These are phyloP conservation scores for Butorides virescens DNA, from an alignment of 2,113 vertebrate genomes.

Conservation along the genomic window DNA sequence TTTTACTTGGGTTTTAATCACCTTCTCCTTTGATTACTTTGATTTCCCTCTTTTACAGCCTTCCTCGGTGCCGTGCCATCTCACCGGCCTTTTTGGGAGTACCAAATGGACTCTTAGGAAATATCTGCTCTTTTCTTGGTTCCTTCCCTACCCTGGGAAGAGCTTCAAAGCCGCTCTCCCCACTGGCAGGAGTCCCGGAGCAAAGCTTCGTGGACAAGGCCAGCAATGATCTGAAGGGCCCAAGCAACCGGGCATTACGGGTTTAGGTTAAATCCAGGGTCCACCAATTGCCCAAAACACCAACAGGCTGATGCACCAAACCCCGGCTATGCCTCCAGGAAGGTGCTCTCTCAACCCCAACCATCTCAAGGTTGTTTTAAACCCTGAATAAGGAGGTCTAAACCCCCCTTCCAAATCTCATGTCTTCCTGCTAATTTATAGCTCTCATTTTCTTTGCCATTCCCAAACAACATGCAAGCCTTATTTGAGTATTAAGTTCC, in stretches of 20 bases:
- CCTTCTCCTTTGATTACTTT: neutral
- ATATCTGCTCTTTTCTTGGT: conserved; percentile 12
- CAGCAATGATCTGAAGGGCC: neutral
- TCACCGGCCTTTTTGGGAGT: neutral
- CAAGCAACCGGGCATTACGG: neutral
- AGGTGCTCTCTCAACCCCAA: neutral
- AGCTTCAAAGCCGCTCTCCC: neutral
- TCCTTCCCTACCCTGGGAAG: neutral
- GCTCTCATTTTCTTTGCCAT: neutral
- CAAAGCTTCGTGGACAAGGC: neutral
- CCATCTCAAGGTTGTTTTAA: neutral
- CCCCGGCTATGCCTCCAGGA: neutral
- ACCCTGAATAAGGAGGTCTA: neutral
- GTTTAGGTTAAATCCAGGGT: neutral
- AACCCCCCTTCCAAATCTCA: neutral
- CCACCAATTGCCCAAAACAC: neutral
- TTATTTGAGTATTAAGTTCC: neutral
- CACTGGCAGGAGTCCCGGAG: neutral
- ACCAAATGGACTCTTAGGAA: conserved; percentile 21
- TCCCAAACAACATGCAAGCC: neutral
- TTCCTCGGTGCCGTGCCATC: neutral
- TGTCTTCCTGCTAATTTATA: neutral
- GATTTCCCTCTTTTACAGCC: neutral
- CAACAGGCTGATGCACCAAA: neutral
- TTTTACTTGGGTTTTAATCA: conserved; percentile 8